A percentile compares a stretch with the other conserved stretches of the same genome.
Conservation (phyloP, 2,888 invertebrate genomes). For the Ophion ellenae region DNA sequence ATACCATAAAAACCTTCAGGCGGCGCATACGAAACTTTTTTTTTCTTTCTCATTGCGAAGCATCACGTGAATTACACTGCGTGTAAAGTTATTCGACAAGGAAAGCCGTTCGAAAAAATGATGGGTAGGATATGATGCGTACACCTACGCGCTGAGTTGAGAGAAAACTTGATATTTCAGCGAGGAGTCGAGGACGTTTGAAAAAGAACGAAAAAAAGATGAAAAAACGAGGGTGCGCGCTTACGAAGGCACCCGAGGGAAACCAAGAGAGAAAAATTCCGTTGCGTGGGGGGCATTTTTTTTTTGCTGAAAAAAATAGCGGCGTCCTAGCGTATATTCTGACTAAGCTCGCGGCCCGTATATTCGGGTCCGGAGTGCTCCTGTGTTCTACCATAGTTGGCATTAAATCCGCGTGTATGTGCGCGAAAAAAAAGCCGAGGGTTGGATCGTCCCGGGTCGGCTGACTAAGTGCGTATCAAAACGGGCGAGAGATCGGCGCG, state of each 20-base stretch:
- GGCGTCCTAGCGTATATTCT: slow-evolving; percentile 31
- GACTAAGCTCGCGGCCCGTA: slow-evolving; percentile 10
- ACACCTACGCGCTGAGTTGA: slow-evolving; percentile 29
- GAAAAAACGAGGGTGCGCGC: slow-evolving; percentile 22
- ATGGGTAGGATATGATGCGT: not conserved
- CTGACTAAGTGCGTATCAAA: slow-evolving; percentile 75
- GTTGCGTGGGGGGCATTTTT: slow-evolving; percentile 27
- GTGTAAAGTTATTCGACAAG: slow-evolving; percentile 28
- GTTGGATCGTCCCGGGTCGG: slow-evolving; percentile 61
- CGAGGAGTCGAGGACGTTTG: not conserved
- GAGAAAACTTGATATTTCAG: slow-evolving; percentile 47
- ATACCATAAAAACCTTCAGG: not conserved
- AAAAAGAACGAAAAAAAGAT: not conserved
- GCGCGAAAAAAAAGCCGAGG: slow-evolving; percentile 72
- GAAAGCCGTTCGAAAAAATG: slow-evolving; percentile 28
- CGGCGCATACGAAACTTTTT: not conserved
- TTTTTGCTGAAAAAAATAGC: slow-evolving; percentile 20
- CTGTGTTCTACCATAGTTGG: not conserved
- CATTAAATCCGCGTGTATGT: slow-evolving; percentile 38
- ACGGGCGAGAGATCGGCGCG: slow-evolving; percentile 68
- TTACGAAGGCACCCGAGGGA: slow-evolving; percentile 14
- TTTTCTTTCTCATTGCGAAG: slow-evolving; percentile 29
- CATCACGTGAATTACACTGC: slow-evolving; percentile 27
- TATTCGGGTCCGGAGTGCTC: slow-evolving; percentile 34
- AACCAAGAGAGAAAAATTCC: not conserved